A percentile compares a stretch with the other conserved stretches of the same genome.
Conservation (phyloP, 2,888 invertebrate species). For the Ophion ventricosus region DNA sequence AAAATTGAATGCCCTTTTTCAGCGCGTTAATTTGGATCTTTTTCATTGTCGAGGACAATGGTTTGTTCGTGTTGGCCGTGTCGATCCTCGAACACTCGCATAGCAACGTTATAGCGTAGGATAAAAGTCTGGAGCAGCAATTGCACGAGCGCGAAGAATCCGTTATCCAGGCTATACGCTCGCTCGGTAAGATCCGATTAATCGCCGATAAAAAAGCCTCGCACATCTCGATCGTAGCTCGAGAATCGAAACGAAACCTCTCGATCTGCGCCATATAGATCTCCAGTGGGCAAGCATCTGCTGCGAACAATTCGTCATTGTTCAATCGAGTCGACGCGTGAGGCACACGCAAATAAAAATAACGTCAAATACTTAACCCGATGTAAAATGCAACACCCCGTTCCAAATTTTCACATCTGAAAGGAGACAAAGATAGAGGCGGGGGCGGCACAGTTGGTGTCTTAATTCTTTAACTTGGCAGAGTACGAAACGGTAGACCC, state of each 20-base stretch:
- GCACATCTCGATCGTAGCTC: constrained; percentile 74
- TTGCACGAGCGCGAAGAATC: constrained; percentile 73
- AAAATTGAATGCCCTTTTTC: constrained; percentile 76
- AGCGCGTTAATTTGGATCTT: constrained; percentile 73
- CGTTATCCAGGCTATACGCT: constrained; percentile 73
- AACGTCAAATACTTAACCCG: constrained; percentile 68
- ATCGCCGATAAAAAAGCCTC: constrained; percentile 74
- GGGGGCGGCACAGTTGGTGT: no score
- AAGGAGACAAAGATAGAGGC: constrained; percentile 43
- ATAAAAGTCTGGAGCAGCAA: constrained; percentile 75
- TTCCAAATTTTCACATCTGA: constrained; percentile 73
- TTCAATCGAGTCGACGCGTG: background rate
- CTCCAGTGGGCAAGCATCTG: constrained; percentile 78
- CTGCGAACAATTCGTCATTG: background rate
- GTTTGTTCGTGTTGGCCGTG: background rate
- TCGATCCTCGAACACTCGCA: constrained; percentile 75
- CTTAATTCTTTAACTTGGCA: no score
- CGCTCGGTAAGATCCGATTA: constrained; percentile 72
- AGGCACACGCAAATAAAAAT: no score
- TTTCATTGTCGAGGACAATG: constrained; percentile 54
- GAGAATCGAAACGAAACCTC: constrained; percentile 74
- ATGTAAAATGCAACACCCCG: constrained; percentile 74
- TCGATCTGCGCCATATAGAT: constrained; percentile 78
- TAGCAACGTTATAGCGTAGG: constrained; percentile 75
- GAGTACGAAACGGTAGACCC: no score